A percentile compares a stretch with the other conserved stretches of the same genome.
phyloP scores from a whole-genome alignment of 2,113 vertebrate species.

The Hiodon tergisus region DNA sequence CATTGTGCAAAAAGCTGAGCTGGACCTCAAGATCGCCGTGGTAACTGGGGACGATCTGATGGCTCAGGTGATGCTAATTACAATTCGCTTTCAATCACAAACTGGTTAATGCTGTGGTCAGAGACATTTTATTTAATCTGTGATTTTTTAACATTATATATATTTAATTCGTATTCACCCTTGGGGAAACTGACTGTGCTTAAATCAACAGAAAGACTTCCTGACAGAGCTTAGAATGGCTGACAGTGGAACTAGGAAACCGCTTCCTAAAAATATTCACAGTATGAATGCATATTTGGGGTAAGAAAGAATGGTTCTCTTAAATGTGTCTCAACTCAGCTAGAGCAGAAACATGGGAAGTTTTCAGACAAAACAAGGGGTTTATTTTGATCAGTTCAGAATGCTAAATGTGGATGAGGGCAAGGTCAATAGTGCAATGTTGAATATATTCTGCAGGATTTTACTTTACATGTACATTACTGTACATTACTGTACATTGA shows the following conservation, averaged over 20 bases:
- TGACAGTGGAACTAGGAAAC: conserved; percentile 47
- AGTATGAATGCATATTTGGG: conserved; percentile 81
- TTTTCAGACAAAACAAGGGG: too few relatives aligned
- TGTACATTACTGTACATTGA: too few relatives aligned
- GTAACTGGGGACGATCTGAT: conserved; percentile 81
- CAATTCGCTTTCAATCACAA: background rate
- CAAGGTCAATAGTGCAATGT: too few relatives aligned
- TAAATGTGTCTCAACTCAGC: background rate
- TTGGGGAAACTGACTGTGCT: background rate
- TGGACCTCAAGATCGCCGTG: conserved; percentile 77
- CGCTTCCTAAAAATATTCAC: conserved; percentile 66
- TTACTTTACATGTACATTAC: too few relatives aligned
- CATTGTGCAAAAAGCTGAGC: conserved; percentile 65
- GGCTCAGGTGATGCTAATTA: conserved; percentile 55
- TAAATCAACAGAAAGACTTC: conserved; percentile 58
- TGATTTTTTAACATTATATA: background rate
- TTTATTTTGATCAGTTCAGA: too few relatives aligned
- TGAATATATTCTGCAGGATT: too few relatives aligned
- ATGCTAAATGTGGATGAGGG: too few relatives aligned
- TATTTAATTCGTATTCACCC: background rate
- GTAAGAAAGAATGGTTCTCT: conserved; percentile 43
- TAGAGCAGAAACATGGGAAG: background rate
- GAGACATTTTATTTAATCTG: background rate
- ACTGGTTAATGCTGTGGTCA: background rate
- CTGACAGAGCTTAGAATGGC: conserved; percentile 58